Base-by-base conservation (phyloP, 1,140 invertebrate species). In the Cyrtorhinus lividipennis region DNA sequence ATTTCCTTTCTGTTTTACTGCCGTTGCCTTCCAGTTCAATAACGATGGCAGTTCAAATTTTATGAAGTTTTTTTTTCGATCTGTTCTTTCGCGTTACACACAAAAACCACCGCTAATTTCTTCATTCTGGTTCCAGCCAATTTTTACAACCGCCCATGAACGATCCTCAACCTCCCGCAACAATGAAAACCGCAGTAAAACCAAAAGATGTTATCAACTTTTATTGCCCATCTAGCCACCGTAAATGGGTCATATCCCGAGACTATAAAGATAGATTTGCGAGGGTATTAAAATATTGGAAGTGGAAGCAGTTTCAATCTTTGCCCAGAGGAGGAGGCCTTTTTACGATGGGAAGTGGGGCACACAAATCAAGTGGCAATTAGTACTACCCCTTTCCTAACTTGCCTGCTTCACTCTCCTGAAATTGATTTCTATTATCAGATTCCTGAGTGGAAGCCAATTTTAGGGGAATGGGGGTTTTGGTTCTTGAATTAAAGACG, bases 381-480 rank as follows among this genome's bases (percentile, higher is more conserved):
- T 53, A 53, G 48, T 53, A 22, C 48, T 53, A 12, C 48, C 20
- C 48, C 48, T 53, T 53, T 53, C 20, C 12, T 38, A 53, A 53
- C 48, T 53, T 20, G 10, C 48, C 10, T 53, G 10, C 15, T 38
- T 20, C 18, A 10, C 5, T 53, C 18, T 20, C 20, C 48, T 12
- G 12, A 53, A 53, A 53, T 53, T 53, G 48, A 53, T 53, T 53
- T 53, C 48, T 53, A 53, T 22, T 53, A 53, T 53, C 48, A 53
- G 48, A 53, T 53, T 53, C 20, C 48, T 53, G 20, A 53, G 20
- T 10, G 48, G 18, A 20, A 15, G 48, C 12, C 48, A 53, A 53
- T 53, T 53, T 53, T 12, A 53, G 48, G 48, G 20, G 20, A 53
- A 10, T n/a, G n/a, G n/a, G n/a, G n/a, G 48, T 13, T 10, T 53